A percentile compares a stretch with the other conserved stretches of the same genome.
phyloP scores from a whole-genome alignment of 64 coral and sea anemone species.

The Pocillopora verrucosa region DNA sequence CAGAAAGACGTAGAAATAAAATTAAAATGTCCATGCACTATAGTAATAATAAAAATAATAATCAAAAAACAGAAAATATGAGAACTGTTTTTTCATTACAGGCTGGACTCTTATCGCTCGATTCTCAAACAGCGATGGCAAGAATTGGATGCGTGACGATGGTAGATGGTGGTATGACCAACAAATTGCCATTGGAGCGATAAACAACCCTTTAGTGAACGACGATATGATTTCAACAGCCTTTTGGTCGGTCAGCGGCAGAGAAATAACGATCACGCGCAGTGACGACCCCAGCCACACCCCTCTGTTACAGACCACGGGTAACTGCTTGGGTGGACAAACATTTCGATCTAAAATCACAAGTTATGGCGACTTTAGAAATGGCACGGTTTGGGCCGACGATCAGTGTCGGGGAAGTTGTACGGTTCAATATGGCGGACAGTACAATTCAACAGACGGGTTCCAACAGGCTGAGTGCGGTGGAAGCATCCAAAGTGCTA shows the following conservation, averaged over 20 bases:
- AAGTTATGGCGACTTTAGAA: constrained; percentile 7
- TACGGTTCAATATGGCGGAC: constrained; percentile 1
- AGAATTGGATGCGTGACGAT: not conserved
- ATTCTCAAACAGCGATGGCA: not conserved
- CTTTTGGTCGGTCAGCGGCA: constrained; percentile 36
- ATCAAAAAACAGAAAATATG: no score
- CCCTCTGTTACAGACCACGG: not conserved
- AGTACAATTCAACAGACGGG: not conserved
- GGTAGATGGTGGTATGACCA: not conserved
- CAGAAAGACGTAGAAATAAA: no score
- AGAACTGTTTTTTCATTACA: not conserved
- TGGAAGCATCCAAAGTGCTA: not conserved
- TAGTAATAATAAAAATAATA: no score
- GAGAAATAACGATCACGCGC: constrained; percentile 55
- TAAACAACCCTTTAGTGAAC: not conserved
- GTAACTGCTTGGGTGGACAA: constrained; percentile 5
- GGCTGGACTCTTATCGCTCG: not conserved
- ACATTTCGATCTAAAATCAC: not conserved
- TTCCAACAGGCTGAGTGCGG: constrained; percentile 1
- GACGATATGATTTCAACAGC: not conserved
- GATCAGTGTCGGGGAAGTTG: not conserved
- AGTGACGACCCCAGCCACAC: constrained; percentile 37
- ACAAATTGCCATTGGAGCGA: not conserved
- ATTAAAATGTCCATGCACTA: no score
- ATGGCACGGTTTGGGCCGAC: not conserved